Evolutionary conservation across 2,888 invertebrate genomes (phyloP).

Genomic region (Maniola hyperantus): DNA sequence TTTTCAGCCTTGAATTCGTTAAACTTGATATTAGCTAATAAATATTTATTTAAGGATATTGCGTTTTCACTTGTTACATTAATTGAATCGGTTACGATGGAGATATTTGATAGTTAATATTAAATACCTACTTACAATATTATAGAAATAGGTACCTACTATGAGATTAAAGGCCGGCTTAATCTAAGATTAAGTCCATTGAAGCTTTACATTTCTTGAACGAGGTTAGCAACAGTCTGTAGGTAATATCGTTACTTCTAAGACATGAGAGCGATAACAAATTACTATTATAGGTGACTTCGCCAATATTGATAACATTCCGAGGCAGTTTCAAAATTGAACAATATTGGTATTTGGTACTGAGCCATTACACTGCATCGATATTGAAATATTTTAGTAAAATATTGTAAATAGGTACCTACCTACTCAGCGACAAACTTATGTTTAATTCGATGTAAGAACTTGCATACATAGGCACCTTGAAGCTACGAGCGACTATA

Average conservation of each 20-base stretch:
- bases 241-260: too few species aligned
- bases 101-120: background rate
- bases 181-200: background rate
- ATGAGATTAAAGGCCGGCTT: too few species aligned
- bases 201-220: background rate
- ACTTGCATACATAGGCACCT: too few species aligned
- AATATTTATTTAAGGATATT: background rate
- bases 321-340: background rate
- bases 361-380: background rate
- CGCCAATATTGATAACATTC: constrained; percentile 2
- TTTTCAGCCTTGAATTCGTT: background rate
- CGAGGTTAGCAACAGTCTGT: too few species aligned
- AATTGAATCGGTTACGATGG: background rate
- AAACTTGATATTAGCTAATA: background rate
- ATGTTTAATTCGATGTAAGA: too few species aligned
- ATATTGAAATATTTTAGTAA: background rate
- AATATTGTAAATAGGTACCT: too few species aligned
- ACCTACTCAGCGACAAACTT: too few species aligned
- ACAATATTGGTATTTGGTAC: too few species aligned
- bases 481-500: too few species aligned
- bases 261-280: background rate
- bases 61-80: background rate
- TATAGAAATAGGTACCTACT: background rate
- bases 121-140: background rate
- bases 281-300: too few species aligned